phyloP scores from a whole-genome alignment of 2,113 vertebrate species.

The Xerus inauris region DNA sequence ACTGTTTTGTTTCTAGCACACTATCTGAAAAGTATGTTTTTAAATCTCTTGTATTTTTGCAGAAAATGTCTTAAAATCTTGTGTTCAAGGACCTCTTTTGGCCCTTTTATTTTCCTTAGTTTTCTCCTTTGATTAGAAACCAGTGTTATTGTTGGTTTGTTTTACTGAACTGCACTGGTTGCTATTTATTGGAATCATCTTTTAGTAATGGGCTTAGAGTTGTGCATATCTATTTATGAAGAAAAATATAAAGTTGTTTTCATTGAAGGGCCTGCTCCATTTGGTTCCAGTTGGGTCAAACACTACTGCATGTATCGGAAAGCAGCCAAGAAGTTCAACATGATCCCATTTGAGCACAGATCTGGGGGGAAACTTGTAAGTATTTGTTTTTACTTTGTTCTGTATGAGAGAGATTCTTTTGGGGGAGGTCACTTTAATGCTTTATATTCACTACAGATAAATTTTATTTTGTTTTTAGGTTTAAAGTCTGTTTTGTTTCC shows the following conservation, averaged over 20 bases:
- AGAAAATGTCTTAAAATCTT: background rate
- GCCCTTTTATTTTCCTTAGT: background rate
- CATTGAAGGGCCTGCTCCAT: conserved; percentile 94
- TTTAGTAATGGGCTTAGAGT: background rate
- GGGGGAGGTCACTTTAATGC: background rate
- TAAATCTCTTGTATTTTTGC: background rate
- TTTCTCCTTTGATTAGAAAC: background rate
- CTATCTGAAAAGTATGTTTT: background rate
- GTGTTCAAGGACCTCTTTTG: background rate
- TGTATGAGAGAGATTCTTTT: background rate
- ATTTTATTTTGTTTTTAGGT: background rate
- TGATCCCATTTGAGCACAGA: conserved; percentile 97
- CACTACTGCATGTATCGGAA: conserved; percentile 97
- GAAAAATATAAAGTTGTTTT: background rate
- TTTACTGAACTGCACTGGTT: background rate
- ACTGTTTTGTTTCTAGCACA: background rate
- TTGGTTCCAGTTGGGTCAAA: conserved; percentile 99
- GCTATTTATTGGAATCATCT: background rate
- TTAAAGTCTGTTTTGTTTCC: background rate
- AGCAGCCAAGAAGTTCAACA: conserved; percentile 95
- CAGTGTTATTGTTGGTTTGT: background rate
- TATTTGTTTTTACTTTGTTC: conserved; percentile 59
- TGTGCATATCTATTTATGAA: background rate
- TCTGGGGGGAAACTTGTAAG: conserved; percentile 96
- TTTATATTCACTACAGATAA: background rate